phyloP scores from a whole-genome alignment of 2,113 vertebrate genomes.

The Prinia subflava region DNA sequence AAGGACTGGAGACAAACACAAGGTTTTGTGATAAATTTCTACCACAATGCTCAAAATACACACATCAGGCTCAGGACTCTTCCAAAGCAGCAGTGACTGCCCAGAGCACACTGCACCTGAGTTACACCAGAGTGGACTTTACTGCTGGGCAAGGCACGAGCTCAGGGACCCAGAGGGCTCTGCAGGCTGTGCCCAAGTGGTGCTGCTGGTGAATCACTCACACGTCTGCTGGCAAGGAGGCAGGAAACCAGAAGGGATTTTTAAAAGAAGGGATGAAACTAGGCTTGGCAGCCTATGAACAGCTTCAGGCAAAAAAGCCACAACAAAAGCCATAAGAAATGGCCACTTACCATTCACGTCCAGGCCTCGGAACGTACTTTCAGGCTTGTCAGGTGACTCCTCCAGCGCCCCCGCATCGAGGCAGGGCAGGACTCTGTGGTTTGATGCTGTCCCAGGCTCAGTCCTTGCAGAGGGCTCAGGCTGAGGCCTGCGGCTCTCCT shows the following conservation, averaged over 20 bases:
- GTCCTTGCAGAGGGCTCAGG: constrained; percentile 78
- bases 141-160: neutral
- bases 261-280: neutral
- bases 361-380: constrained; percentile 65
- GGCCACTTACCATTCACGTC: constrained; percentile 82
- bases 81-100: neutral
- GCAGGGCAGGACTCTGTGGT: constrained; percentile 73
- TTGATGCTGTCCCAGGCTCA: constrained; percentile 75
- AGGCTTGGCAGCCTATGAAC: neutral
- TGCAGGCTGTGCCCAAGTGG: neutral
- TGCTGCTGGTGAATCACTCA: neutral
- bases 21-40: neutral
- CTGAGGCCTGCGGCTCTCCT: constrained; percentile 89
- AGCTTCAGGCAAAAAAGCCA: neutral
- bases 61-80: neutral
- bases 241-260: neutral
- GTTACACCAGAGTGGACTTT: rapidly evolving
- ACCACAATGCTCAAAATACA: neutral
- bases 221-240: neutral
- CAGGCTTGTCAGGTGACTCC: constrained; percentile 69
- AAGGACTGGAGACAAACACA: neutral
- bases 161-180: neutral
- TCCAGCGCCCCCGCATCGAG: constrained; percentile 54
- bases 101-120: neutral
- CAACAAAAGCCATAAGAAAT: neutral